Base-by-base conservation (phyloP, 2,888 invertebrate genomes). In the Phaedon cochleariae region DNA sequence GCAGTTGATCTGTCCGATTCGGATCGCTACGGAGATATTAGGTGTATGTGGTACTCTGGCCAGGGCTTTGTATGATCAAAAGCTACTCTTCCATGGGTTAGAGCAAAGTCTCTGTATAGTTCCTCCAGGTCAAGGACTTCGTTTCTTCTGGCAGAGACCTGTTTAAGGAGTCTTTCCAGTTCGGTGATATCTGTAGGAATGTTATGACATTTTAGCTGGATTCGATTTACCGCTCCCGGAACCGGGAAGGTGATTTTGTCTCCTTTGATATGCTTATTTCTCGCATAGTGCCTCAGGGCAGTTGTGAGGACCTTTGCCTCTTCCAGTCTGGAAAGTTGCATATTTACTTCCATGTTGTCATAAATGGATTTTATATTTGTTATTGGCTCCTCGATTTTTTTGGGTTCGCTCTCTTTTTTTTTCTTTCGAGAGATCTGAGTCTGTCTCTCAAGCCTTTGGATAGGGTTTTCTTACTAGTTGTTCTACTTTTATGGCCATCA, bases 251-350 rank as follows among this genome's bases (percentile, higher is more conserved):
- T 52, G 15, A 52, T 26, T 26, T 6, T 34, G 6, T 29, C 41
- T 12, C 57, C 57, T 1, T 45, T 22, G 0, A 41, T 34, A 22
- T 57, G 45, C 9, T 37, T 26, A 4, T 21, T 1, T 15, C 45
- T 57, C 12, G 45, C 58, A 45, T 45, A 21, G 12, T 46, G 58
- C 46, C 46, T 58, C 3, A 59, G 2, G 3, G 59, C 59, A 22
- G 49, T 29, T 10, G 31, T 49, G 3, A 49, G 48, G 0, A 18
- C 31, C 9, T 22, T 3, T 59, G 55, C n/a, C 20, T 34, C 31
- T 34, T 15, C 54, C 12, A 54, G 15, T 34, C 37, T 10, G 3
- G 34, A 34, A 12, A 54, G 18, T 31, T 37, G 1, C 54, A 54
- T 54, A 2, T 12, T 34, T 31, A 34, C 3, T 34, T 54, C 54